Base-by-base conservation (phyloP, 2,113 vertebrate genomes). In the Nettapus auritus region DNA sequence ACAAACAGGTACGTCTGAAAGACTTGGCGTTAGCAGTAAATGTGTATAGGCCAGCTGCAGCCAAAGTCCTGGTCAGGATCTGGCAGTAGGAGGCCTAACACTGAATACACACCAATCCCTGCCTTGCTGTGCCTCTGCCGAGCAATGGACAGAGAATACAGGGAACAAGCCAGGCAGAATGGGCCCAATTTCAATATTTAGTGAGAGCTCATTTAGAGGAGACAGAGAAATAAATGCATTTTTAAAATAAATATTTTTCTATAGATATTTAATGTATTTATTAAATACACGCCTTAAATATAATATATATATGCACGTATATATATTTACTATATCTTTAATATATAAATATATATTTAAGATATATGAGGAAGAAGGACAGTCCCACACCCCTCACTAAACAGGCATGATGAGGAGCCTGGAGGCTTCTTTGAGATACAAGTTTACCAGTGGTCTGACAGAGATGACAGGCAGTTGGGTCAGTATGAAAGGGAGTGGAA, bases 141-240 rank as follows among this genome's bases (percentile, higher is more conserved):
- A 68, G 6, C 0, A 0, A 36, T 1, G 11, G 46, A 25, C 19
- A 84, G 44, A 81, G 50, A 62, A 69, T 5, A 66, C 19, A 69
- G 11, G 9, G 52, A 67, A 74, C 7, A 15, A 88, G 14, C 36
- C 25, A 5, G 1, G 28, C 17, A 53, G 40, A 90, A 86, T 2
- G 5, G 17, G 40, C 33, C n/a, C 5, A 18, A 7, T 26, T 88
- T 31, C 44, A 55, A 14, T n/a, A 78, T 9, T 67, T 68, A n/a
- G 0, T 70, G 46, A 42, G 52, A 80, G 25, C 8, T 63, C 10
- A 6, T 38, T 67, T 52, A 42, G n/a, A 73, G 52, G 22, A 91
- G 55, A 70, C 14, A 60, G 38, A 68, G 17, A 33, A 28, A 2
- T 0, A 36, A 36, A 12, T 8, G 6, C 10, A 2, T 13, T 38